Base-by-base conservation (phyloP, 1,140 invertebrate species). In the Saxidomus purpurata region DNA sequence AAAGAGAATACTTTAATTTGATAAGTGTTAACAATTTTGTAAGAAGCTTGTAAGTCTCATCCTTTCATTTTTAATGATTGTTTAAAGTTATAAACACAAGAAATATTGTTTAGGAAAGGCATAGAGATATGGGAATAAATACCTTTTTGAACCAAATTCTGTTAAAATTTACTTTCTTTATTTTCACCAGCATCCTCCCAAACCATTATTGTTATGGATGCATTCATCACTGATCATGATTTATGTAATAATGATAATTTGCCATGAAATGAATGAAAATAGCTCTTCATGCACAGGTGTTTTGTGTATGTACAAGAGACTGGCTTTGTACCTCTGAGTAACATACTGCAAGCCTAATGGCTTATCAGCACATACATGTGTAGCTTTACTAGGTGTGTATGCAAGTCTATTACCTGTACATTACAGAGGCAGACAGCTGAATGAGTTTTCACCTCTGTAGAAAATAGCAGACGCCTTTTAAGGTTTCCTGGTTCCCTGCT, bases 401-500 rank as follows among this genome's bases (percentile, higher is more conserved):
- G 76, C 76, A 6, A 79, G 76, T 55, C 76, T 79, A 85, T 28
- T 69, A 69, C 82, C 59, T 63, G 59, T 69, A n/a, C 19, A 61
- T 28, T 34, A 28, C 40, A 67, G 59, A 22, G 40, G 38, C 49
- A 49, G 61, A n/a, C 67, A 71, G 22, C 34, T 74, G n/a, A 52
- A 74, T 55, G n/a, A 69, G 40, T 36, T 69, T 47, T 63, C 36
- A 59, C 52, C 49, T 34, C 38, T 38, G 17, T 22, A 13, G 0
- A 22, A 74, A 36, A 76, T 43, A 74, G 43, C 63, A 69, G 67
- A 52, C 28, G 52, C 83, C 83, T 85, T 52, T 71, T 85, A 74
- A 36, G 83, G 83, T 69, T 74, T 4, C 69, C 69, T 85, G 83
- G 83, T 85, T 76, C 83, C 83, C 49, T 17, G 67, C 67, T 76